Evolutionary conservation across 2,888 invertebrate species (phyloP), one percentile per base, ranked within the genome.

Genomic region (Eristalinus aeneus): DNA sequence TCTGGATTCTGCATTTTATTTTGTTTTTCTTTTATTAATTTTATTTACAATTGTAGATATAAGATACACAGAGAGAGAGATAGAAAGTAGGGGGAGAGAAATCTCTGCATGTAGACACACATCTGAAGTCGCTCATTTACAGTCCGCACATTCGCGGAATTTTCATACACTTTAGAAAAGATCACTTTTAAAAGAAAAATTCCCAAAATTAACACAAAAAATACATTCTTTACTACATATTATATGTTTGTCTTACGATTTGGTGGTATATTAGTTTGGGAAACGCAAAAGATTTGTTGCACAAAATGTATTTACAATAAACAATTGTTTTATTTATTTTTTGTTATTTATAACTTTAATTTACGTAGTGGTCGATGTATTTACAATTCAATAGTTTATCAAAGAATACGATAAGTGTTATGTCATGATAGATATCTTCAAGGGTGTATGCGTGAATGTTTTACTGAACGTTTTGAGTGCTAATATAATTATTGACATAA

Each of bases 341-440:
- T 46, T 2, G 32, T 67, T n/a, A 58, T 56, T 68, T 53, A 58
- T 20, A 32, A 46, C 56, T 56, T 58, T 72, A 64, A 80, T 60
- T 85, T 80, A 85, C 80, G 85, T 80, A 85, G 80, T 85, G 85
- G 85, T 85, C 85, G 80, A 80, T 85, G 80, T 85, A 85, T 85
- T 69, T 85, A 85, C 85, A 85, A 69, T 80, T 69, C 22, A 79
- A 71, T 56, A 69, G 39, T 32, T 16, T 23, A 22, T 46, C 46
- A 46, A 46, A 46, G 16, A 46, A 46, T 46, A 16, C n/a, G 16
- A n/a, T n/a, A 6, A 46, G 6, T 16, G 6, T 46, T 46, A 46
- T 16, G 46, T 46, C 46, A 46, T 46, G 46, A 46, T 46, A 46
- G 46, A 46, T 46, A 46, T 46, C 46, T 46, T 46, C 46, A 46